phyloP scores from a whole-genome alignment of 2,113 vertebrate genomes.

The Origma solitaria region DNA sequence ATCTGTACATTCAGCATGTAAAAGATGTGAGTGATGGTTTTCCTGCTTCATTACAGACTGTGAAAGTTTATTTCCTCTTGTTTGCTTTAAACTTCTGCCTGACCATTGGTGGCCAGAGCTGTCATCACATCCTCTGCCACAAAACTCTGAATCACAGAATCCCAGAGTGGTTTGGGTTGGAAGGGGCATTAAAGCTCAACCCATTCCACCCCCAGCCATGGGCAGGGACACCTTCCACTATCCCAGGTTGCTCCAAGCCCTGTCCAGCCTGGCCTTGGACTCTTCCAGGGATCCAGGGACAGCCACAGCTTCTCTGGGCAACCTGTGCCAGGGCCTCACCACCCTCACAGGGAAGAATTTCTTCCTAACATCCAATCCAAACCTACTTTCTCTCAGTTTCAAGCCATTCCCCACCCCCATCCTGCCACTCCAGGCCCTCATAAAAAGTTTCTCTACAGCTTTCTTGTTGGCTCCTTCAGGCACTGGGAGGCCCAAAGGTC shows the following conservation, averaged over 20 bases:
- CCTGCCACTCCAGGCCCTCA: background rate
- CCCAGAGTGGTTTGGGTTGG: background rate
- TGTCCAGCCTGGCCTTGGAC: fast-evolving
- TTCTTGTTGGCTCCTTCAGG: background rate
- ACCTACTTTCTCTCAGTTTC: background rate
- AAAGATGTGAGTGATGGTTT: background rate
- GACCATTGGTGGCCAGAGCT: background rate
- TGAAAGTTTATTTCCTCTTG: background rate
- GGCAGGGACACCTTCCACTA: background rate
- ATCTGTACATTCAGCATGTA: background rate
- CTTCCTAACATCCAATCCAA: background rate
- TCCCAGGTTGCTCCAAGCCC: background rate
- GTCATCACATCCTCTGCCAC: background rate
- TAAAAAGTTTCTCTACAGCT: too few species aligned
- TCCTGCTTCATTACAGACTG: background rate
- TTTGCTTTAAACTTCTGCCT: background rate
- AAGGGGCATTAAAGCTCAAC: background rate
- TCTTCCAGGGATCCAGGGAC: background rate
- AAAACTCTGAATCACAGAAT: background rate
- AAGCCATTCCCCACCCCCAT: background rate
- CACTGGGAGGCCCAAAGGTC: background rate
- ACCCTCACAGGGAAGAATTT: background rate
- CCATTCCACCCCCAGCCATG: fast-evolving
- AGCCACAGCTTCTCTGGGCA: background rate
- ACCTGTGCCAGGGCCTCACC: fast-evolving